Evolutionary conservation across 2,113 vertebrate species (phyloP), one percentile per base, ranked within the genome.

Genomic region (Eclectus roratus): DNA sequence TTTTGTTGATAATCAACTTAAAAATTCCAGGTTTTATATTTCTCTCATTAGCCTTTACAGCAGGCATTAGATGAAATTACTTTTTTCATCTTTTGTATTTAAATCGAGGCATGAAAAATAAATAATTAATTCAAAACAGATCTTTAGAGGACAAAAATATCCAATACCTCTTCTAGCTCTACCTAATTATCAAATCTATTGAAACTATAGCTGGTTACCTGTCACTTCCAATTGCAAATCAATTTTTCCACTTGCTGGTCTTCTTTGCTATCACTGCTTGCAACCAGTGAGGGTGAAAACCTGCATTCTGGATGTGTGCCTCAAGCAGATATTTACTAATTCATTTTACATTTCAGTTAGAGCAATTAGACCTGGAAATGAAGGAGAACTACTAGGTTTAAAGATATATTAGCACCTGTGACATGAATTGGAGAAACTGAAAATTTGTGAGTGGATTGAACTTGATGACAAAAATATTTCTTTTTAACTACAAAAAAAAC

Each of bases 251-350:
- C 49, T 72, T 85, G 43, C 39, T 69, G 39, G 79, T 68, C 24
- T 61, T n/a, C 46, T 92, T 91, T 88, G 43, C 13, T 78, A 18
- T 49, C 8, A 9, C 23, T 53, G 43, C 49, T 89, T 50, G 65
- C 24, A 72, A 65, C 1, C 49, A 72, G 27, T 56, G n/a, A 82
- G 20, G 18, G 16, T 88, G 44, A 88, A 91, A 93, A 24, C 33
- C 63, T 81, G 6, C 41, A 61, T 68, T 82, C 49, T 82, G 56
- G 7, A 56, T 61, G 7, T 77, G 44, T 88, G 61, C 70, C 66
- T 94, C 52, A 76, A 88, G 65, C 46, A 78, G 19, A 9, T 79
- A 68, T 84, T 92, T 87, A 84, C 68, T 92, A 56, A 92, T 92
- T 92, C 65, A 64, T 87, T 91, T 84, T 81, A 71, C 24, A 60